These are phyloP conservation scores for Leptobrachium leishanense DNA, from an alignment of 2,113 vertebrate genomes.

Conservation along the genomic window DNA sequence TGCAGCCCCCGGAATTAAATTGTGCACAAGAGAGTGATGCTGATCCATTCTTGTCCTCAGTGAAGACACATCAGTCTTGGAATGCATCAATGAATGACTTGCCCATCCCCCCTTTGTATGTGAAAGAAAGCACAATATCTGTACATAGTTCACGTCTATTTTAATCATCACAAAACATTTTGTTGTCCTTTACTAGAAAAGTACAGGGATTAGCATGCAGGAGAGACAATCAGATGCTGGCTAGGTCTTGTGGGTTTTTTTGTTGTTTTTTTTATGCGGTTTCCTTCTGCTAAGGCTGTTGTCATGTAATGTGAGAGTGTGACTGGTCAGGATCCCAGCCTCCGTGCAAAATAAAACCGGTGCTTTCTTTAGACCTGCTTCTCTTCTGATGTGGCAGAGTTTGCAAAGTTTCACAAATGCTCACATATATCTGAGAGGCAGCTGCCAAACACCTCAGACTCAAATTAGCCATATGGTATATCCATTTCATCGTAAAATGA, in stretches of 20 bases:
- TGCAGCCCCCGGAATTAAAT: no score
- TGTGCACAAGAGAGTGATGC: not conserved
- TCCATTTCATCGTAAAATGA: not conserved
- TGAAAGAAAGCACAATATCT: constrained; percentile 30
- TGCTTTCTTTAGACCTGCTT: constrained; percentile 1
- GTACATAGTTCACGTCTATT: constrained; percentile 7
- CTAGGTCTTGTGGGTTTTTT: not conserved
- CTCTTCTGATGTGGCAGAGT: constrained; percentile 29
- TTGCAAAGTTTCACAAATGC: constrained; percentile 15
- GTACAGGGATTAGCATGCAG: constrained; percentile 7
- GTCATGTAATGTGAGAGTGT: constrained; percentile 21
- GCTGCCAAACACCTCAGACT: constrained; percentile 13
- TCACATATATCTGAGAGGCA: constrained; percentile 14
- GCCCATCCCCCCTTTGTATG: constrained; percentile 37
- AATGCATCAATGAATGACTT: constrained; percentile 26
- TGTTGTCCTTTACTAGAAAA: constrained; percentile 20
- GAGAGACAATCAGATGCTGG: not conserved
- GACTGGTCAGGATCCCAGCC: constrained; percentile 17
- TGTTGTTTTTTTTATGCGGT: not conserved
- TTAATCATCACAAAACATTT: constrained; percentile 21
- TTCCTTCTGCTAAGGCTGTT: not conserved
- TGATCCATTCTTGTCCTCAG: not conserved
- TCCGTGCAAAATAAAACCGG: not conserved
- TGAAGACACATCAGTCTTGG: constrained; percentile 10
- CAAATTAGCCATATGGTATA: not conserved